Conservation (phyloP, 1,140 invertebrate genomes). For the Calephelis virginiensis region DNA sequence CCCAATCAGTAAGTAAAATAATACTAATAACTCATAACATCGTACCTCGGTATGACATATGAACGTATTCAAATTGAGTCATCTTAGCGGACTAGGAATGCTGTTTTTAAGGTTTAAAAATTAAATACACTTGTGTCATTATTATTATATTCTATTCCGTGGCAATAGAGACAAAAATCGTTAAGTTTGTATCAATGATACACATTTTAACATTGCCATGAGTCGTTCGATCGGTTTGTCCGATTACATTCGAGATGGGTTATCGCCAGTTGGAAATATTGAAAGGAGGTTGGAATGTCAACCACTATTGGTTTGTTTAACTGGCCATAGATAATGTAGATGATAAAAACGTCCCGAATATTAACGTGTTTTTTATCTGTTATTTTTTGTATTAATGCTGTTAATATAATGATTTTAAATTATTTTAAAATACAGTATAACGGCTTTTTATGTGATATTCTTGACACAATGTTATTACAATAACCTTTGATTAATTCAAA, state of each 20-base stretch:
- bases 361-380: constrained; percentile 15
- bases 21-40: constrained; percentile 20
- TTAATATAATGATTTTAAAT: not conserved
- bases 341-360: constrained; percentile 17
- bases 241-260: constrained; percentile 57
- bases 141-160: constrained; percentile 23
- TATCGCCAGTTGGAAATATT: constrained; percentile 53
- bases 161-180: constrained; percentile 34
- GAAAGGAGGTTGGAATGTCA: constrained; percentile 57
- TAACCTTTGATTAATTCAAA: not conserved
- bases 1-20: constrained; percentile 14
- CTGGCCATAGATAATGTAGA: constrained; percentile 39
- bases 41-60: constrained; percentile 45
- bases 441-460: not conserved
- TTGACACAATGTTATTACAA: not conserved
- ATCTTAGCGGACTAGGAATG: constrained; percentile 56
- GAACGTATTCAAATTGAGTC: constrained; percentile 59
- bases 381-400: constrained; percentile 8
- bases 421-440: not conserved
- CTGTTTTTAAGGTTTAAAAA: constrained; percentile 31
- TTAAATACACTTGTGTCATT: not conserved
- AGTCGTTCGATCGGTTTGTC: constrained; percentile 40
- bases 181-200: constrained; percentile 10
- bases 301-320: constrained; percentile 55
- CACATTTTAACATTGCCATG: constrained; percentile 29